These are phyloP conservation scores for Solenodon paradoxus DNA, from an alignment of 2,113 vertebrate species.

Conservation along the genomic window DNA sequence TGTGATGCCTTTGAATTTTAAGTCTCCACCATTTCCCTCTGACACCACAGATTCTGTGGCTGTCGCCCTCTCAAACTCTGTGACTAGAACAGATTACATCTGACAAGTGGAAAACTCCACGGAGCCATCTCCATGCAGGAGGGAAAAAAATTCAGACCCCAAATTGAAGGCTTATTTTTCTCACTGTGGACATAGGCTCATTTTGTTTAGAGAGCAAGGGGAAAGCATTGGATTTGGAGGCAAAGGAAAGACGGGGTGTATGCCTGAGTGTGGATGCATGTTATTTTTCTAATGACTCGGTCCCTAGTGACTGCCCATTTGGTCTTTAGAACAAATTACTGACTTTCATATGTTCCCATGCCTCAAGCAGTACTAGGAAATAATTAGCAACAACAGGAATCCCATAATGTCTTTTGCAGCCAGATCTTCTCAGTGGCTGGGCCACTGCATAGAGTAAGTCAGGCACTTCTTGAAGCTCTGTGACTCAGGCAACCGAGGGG, in stretches of 20 bases:
- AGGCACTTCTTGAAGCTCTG: conserved; percentile 23
- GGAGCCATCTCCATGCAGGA: conserved; percentile 9
- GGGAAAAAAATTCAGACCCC: background rate
- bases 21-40: background rate
- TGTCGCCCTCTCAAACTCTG: background rate
- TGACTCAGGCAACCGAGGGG: conserved; percentile 32
- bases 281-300: background rate
- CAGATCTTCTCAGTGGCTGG: conserved; percentile 19
- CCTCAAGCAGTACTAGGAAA: background rate
- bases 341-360: background rate
- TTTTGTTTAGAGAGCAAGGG: conserved; percentile 45
- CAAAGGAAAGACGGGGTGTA: background rate
- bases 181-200: background rate
- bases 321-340: conserved; percentile 17
- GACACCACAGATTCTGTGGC: conserved; percentile 11
- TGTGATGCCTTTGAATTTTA: background rate
- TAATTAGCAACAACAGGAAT: conserved; percentile 24
- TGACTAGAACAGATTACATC: conserved; percentile 37
- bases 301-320: background rate
- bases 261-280: background rate
- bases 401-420: background rate
- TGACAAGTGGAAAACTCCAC: conserved; percentile 48
- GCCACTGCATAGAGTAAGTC: background rate
- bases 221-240: background rate
- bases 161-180: conserved; percentile 12